A percentile compares a stretch with the other conserved stretches of the same genome.
Evolutionary conservation across 2,113 vertebrate genomes (phyloP).

Genomic region (Grammomys dolichurus): DNA sequence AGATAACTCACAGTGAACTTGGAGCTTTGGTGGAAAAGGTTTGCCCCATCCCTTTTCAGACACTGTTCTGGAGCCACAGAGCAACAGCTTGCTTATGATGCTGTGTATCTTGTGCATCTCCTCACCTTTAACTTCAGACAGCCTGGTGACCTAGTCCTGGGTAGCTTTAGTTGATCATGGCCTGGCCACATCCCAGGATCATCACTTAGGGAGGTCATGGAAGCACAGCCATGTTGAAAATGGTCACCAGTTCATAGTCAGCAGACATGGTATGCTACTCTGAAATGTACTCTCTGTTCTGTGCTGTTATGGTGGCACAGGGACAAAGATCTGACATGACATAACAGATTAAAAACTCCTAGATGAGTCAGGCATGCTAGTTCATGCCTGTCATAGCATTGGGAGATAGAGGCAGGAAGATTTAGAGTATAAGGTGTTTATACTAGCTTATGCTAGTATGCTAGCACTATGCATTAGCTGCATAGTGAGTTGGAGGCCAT

Average conservation of each 20-base stretch:
- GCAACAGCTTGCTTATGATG: neutral
- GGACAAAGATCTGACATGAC: neutral
- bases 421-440: neutral
- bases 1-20: neutral
- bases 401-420: neutral
- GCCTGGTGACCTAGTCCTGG: neutral
- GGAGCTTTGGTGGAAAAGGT: conserved; percentile 42
- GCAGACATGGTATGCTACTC: neutral
- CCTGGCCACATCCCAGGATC: neutral
- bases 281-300: neutral
- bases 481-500: neutral
- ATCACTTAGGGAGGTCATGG: neutral
- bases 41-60: neutral
- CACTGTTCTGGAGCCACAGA: neutral
- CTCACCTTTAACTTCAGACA: neutral
- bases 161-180: neutral
- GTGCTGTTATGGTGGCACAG: neutral
- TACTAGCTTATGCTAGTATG: no score
- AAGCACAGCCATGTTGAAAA: neutral
- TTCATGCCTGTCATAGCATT: neutral
- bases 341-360: neutral
- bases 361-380: neutral
- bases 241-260: neutral
- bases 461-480: no score
- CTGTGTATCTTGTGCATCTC: neutral